Base-by-base conservation (phyloP, 2,888 invertebrate species). In the Eupeodes latifasciatus region DNA sequence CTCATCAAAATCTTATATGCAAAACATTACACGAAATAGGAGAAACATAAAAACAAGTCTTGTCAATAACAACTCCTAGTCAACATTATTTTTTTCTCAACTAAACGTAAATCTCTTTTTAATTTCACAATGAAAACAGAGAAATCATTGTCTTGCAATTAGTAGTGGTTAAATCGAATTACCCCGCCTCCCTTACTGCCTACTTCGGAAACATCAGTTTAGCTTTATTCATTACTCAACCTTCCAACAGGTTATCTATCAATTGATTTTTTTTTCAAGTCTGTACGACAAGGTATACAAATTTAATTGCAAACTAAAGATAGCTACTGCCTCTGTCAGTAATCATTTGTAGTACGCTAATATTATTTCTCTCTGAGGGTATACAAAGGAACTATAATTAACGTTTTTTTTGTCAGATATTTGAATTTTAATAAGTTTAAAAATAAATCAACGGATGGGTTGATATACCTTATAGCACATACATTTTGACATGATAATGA, bases 41-140 rank as follows among this genome's bases (percentile, higher is more conserved):
- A 34, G 51, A 14, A 69, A 69, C 27, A 14, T 19, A 2, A 14
- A 19, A 69, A 69, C n/a, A 12, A 71, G 16, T 44, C 55, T 1
- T 55, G 71, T 27, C 57, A 55, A 55, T 57, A 57, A 55, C 40
- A 59, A 59, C 19, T 55, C 14, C 44, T 34, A 72, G 19, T 9
- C 55, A 57, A 57, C 4, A 27, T 27, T 27, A 1, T 27, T 27
- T 3, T 27, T 27, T 27, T 53, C 5, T 27, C 11, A 59, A 59
- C 11, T 34, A 27, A 72, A 72, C 47, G 47, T 47, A 47, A 72
- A 72, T 72, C 72, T 59, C 44, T 72, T 49, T 72, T 72, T 72
- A 57, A 72, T 59, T 72, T 59, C 72, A 44, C 59, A 66, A 49
- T 66, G 7, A 11, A 57, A 55, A 44, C n/a, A 16, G 19, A 44